These are phyloP conservation scores for Galaxias olidus DNA, from an alignment of 2,797 vertebrate genomes.

Conservation along the genomic window DNA sequence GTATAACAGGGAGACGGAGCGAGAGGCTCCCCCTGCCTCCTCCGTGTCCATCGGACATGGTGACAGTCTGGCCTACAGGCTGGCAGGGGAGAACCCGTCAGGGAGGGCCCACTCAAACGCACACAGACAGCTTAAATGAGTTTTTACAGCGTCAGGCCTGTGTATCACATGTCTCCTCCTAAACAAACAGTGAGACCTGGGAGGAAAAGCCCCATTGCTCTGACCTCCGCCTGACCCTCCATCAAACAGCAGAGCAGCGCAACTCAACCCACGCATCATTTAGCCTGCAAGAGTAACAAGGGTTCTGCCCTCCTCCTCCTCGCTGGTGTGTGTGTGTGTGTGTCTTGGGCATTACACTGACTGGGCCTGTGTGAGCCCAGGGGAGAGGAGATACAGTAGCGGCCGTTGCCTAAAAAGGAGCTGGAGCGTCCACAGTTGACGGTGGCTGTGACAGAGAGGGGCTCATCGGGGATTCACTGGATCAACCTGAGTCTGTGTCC, in stretches of 20 bases:
- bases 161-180: conserved; percentile 54
- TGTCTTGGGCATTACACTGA: conserved; percentile 5
- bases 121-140: conserved; percentile 59
- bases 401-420: no score
- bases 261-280: conserved; percentile 5
- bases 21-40: no score
- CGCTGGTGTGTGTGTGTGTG: not conserved
- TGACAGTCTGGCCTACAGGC: no score
- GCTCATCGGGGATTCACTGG: conserved; percentile 16
- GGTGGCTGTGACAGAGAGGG: conserved; percentile 13
- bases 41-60: no score
- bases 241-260: not conserved
- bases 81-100: conserved; percentile 31
- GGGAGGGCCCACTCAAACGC: conserved; percentile 23
- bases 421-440: no score
- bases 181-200: conserved; percentile 39
- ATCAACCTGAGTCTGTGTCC: conserved; percentile 1
- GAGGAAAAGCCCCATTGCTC: conserved; percentile 1
- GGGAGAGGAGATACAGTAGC: no score
- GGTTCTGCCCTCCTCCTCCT: not conserved
- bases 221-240: conserved; percentile 21
- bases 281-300: conserved; percentile 1
- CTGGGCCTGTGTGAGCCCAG: conserved; percentile 13
- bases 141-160: conserved; percentile 28
- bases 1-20: conserved; percentile 3